phyloP scores from a whole-genome alignment of 1,140 invertebrate genomes.

The Drosophila quadrilineata region DNA sequence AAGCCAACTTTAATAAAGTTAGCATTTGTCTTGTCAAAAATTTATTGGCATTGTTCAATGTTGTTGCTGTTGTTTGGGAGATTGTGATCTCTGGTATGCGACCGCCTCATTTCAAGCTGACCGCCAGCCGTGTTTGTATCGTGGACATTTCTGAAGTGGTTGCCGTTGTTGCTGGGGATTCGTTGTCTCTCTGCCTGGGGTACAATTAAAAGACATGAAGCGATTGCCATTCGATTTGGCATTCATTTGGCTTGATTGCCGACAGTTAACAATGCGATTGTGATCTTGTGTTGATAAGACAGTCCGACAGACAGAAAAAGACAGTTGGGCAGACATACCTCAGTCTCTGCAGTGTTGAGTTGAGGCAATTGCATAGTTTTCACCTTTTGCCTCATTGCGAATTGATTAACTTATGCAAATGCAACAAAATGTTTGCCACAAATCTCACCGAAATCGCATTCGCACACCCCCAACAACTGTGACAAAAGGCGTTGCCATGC shows the following conservation, averaged over 20 bases:
- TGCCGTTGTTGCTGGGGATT: conserved; percentile 9
- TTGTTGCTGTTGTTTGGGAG: conserved; percentile 11
- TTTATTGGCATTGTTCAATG: conserved; percentile 66
- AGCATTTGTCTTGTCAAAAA: conserved; percentile 76
- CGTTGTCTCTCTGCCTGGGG: not conserved
- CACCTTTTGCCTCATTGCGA: conserved; percentile 76
- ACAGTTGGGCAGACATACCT: too few species aligned
- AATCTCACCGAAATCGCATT: conserved; percentile 28
- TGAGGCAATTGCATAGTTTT: conserved; percentile 46
- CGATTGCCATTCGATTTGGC: conserved; percentile 31
- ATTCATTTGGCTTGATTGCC: conserved; percentile 47
- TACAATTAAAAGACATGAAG: conserved; percentile 60
- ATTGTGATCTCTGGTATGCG: conserved; percentile 68
- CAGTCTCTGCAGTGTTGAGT: too few species aligned
- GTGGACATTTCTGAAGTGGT: conserved; percentile 32
- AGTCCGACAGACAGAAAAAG: not conserved
- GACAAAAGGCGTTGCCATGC: conserved; percentile 79
- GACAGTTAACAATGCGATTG: conserved; percentile 39
- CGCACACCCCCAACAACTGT: conserved; percentile 53
- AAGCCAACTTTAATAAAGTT: conserved; percentile 62
- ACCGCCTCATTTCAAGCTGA: conserved; percentile 34
- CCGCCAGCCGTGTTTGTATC: conserved; percentile 38
- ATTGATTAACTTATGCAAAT: conserved; percentile 81
- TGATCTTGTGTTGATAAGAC: conserved; percentile 7
- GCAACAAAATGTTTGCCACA: conserved; percentile 44